Conservation (phyloP, 2,888 invertebrate species). For the Eupithecia centaureata region DNA sequence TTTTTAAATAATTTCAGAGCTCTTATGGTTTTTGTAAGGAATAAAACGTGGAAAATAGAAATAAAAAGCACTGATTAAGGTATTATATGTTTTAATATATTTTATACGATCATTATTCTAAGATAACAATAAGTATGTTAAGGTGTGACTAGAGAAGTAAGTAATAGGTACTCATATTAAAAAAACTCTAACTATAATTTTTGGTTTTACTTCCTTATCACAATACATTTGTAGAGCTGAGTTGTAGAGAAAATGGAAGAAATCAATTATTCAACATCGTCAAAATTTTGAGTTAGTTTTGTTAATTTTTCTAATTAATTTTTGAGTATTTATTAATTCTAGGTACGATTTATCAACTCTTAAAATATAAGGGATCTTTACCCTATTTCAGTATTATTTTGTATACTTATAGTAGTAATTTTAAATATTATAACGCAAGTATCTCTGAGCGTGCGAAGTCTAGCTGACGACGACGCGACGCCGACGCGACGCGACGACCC, state of each 20-base stretch:
- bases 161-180: conserved; percentile 41
- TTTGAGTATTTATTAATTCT: no score
- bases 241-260: neutral
- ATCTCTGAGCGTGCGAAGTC: no score
- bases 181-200: conserved; percentile 33
- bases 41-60: neutral
- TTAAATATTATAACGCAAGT: no score
- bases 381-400: no score
- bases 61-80: conserved; percentile 13
- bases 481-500: no score
- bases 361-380: no score
- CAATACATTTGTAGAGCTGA: neutral
- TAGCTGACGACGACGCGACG: no score
- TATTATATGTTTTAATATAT: conserved; percentile 8
- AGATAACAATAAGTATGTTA: conserved; percentile 21
- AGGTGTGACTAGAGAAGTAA: conserved; percentile 43
- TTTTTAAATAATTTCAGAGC: neutral
- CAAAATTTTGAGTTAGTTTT: neutral
- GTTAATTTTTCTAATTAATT: no score
- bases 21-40: neutral
- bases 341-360: no score
- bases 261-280: neutral
- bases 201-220: conserved; percentile 19
- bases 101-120: conserved; percentile 23
- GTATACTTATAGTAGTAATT: no score